A percentile compares a stretch with the other conserved stretches of the same genome.
These are phyloP conservation scores for Coregonus ussuriensis DNA, from an alignment of 2,797 vertebrate genomes.

Conservation along the genomic window DNA sequence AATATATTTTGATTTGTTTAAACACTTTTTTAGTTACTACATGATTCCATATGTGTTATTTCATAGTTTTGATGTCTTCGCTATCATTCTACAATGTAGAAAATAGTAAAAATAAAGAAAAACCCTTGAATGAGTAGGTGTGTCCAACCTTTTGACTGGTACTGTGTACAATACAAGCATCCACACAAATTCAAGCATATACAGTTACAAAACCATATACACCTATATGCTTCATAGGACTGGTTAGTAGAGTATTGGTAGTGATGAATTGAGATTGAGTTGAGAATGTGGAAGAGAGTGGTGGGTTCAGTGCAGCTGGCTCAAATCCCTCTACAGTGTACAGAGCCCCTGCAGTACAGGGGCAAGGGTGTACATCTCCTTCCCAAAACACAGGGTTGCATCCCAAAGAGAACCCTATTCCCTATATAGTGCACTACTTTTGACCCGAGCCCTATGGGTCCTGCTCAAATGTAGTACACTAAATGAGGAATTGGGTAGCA, in stretches of 20 bases:
- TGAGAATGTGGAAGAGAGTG: slow-evolving; percentile 21
- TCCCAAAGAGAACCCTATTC: background rate
- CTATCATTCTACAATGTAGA: too few relatives aligned
- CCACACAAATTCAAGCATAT: background rate
- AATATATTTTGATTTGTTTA: too few relatives aligned
- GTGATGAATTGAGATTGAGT: slow-evolving; percentile 8
- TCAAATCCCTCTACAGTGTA: slow-evolving; percentile 52
- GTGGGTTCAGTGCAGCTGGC: slow-evolving; percentile 41
- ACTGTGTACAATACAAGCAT: background rate
- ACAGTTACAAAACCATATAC: background rate
- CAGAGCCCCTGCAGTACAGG: slow-evolving; percentile 27
- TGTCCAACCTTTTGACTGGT: too few relatives aligned
- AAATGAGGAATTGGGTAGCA: background rate
- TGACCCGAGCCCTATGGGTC: background rate
- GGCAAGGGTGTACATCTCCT: slow-evolving; percentile 23
- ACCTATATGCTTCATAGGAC: background rate
- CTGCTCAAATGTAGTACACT: slow-evolving; percentile 6
- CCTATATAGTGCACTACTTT: background rate
- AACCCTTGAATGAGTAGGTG: too few relatives aligned
- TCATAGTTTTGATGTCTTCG: too few relatives aligned
- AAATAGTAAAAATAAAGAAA: too few relatives aligned
- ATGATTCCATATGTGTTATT: too few relatives aligned
- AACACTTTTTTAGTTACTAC: too few relatives aligned
- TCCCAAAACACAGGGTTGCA: slow-evolving; percentile 11
- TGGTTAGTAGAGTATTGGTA: background rate